phyloP scores from a whole-genome alignment of 2,797 vertebrate genomes.

The Silurus aristotelis region DNA sequence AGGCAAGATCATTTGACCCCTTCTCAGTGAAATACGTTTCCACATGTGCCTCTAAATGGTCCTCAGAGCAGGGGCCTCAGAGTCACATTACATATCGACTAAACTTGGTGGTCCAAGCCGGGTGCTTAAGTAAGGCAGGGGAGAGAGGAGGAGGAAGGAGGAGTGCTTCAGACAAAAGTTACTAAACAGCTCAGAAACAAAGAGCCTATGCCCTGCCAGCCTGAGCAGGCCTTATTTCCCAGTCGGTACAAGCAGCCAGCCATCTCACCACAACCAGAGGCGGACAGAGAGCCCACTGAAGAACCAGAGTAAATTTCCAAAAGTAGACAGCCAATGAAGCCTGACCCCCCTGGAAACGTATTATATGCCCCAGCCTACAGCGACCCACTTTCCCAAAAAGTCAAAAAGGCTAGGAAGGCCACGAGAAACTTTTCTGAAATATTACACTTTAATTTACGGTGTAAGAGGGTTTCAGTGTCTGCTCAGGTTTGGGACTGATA shows the following conservation, averaged over 20 bases:
- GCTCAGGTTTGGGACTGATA: conserved; percentile 54
- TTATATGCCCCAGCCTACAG: conserved; percentile 42
- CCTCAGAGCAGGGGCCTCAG: conserved; percentile 41
- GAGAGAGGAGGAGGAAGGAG: conserved; percentile 48
- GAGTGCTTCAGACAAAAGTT: conserved; percentile 57
- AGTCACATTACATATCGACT: conserved; percentile 59
- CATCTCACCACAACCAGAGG: conserved; percentile 33
- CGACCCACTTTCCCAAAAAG: conserved; percentile 42
- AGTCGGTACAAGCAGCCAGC: conserved; percentile 40
- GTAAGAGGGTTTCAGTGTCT: conserved; percentile 55
- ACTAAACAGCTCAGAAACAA: conserved; percentile 60
- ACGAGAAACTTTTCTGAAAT: conserved; percentile 56
- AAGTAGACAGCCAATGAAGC: conserved; percentile 55
- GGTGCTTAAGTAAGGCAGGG: conserved; percentile 33
- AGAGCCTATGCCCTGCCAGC: conserved; percentile 42
- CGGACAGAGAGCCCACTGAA: conserved; percentile 38
- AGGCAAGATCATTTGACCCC: conserved; percentile 58
- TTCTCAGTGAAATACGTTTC: conserved; percentile 54
- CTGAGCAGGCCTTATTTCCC: conserved; percentile 47
- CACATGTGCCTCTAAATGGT: conserved; percentile 41
- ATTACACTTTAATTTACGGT: conserved; percentile 61
- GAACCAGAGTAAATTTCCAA: conserved; percentile 44
- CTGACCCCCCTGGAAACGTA: conserved; percentile 51
- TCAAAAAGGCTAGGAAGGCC: conserved; percentile 44
- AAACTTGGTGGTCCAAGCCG: conserved; percentile 59